These are phyloP conservation scores for Julus scanicus DNA, from an alignment of 2,888 invertebrate genomes.

Conservation along the genomic window DNA sequence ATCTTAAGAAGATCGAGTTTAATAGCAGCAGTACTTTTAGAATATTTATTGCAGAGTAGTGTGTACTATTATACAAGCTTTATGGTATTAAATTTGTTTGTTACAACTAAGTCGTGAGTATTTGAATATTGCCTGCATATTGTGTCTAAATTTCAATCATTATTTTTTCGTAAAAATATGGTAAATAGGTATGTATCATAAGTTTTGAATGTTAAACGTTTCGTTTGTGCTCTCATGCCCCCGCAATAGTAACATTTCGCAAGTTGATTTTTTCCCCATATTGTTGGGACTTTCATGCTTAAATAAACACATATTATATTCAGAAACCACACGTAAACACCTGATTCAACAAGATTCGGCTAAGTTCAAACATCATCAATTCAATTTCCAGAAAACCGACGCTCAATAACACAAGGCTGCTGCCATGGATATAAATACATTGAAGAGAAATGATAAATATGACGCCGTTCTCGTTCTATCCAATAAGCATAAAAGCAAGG, in stretches of 20 bases:
- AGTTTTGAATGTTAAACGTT: too few species aligned
- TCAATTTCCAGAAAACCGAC: neutral
- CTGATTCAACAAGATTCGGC: neutral
- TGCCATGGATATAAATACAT: too few species aligned
- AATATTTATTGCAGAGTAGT: conserved; percentile 5
- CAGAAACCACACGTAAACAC: neutral
- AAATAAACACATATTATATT: neutral
- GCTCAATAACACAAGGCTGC: neutral
- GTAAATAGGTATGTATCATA: too few species aligned
- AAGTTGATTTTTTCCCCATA: too few species aligned
- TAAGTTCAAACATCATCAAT: neutral
- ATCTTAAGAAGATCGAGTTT: neutral
- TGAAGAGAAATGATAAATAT: neutral
- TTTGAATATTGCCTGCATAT: too few species aligned
- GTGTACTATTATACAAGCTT: conserved; percentile 4
- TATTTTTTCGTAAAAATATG: too few species aligned
- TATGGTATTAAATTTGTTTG: conserved; percentile 11
- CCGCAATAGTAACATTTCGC: neutral
- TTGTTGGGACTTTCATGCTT: neutral
- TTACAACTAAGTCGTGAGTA: neutral
- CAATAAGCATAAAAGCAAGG: neutral
- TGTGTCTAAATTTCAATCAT: too few species aligned
- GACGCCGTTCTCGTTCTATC: neutral
- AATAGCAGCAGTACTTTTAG: neutral
- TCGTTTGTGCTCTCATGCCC: neutral